Evolutionary conservation across 2,888 invertebrate genomes (phyloP), one percentile per base, ranked within the genome.

Genomic region (Oxytorus armatus): DNA sequence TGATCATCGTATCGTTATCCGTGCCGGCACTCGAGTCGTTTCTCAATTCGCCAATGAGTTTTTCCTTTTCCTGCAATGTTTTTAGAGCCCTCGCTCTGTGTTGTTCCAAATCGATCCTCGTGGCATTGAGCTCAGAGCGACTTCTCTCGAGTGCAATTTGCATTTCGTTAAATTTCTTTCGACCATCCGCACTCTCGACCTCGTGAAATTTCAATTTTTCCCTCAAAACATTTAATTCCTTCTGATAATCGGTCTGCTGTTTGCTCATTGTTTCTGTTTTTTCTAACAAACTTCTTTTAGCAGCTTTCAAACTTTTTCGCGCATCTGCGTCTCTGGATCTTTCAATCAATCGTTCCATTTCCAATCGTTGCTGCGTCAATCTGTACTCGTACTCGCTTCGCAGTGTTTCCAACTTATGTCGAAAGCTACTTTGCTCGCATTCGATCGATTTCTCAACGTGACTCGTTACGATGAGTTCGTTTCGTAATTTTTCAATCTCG

Each of bases 21-120:
- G 86, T 78, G 36, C 85, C 86, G 16, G 81, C 82, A 10, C 81
- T 85, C 18, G 86, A 82, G 74, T 89, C 89, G 59, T 82, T 87
- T 70, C 93, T 93, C 39, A 96, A 90, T 85, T 95, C 94, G 5
- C 93, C 92, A 74, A 96, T 96, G 25, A 96, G 91, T 84, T 95
- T 94, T 87, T 97, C 97, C 87, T 97, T 97, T 81, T 95, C 95
- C 90, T 95, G 95, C 7, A 97, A 91, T 77, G 96, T 96, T 82
- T 95, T 93, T 85, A 96, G 94, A 0, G 97, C 97, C 87, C 97
- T 95, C n/a, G 94, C 94, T 85, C 96, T 95, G 90, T 97, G 97
- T 70, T 96, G 95, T 70, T 95, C 94, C 86, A 96, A 93, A 88
- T 97, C 96, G 4, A 89, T 88, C 21, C 92, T 92, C 11, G 92